These are phyloP conservation scores for Oryzaephilus surinamensis DNA, from an alignment of 1,140 invertebrate species.

Conservation along the genomic window DNA sequence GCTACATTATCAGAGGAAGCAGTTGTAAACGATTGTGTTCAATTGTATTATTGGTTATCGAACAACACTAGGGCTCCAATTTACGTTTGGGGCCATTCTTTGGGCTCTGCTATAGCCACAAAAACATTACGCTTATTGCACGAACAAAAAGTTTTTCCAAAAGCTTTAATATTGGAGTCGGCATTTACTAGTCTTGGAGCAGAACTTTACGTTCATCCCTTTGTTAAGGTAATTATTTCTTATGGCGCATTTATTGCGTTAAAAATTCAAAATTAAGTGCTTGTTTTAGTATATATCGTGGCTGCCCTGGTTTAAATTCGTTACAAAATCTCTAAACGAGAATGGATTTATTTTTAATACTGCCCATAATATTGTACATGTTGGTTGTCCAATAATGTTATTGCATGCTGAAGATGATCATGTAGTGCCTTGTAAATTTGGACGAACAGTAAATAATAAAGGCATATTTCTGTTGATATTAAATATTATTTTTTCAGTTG, in stretches of 20 bases:
- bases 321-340: too few relatives aligned
- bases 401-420: conserved; percentile 30
- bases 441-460: conserved; percentile 19
- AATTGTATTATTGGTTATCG: conserved; percentile 25
- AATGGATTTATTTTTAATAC: conserved; percentile 32
- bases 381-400: conserved; percentile 27
- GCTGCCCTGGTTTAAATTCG: conserved; percentile 38
- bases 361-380: conserved; percentile 16
- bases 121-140: conserved; percentile 15
- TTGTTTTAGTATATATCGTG: conserved; percentile 23
- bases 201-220: conserved; percentile 27
- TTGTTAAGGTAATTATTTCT: conserved; percentile 17
- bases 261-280: not conserved
- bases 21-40: conserved; percentile 26
- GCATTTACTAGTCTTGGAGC: conserved; percentile 29
- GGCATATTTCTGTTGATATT: not conserved
- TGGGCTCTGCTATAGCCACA: conserved; percentile 26
- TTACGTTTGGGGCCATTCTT: conserved; percentile 32
- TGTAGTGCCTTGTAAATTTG: conserved; percentile 27
- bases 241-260: conserved; percentile 2
- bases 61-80: conserved; percentile 21
- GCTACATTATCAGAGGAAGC: conserved; percentile 25
- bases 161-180: conserved; percentile 29
- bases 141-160: conserved; percentile 11
- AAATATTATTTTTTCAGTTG: conserved; percentile 15